Evolutionary conservation across 2,888 invertebrate species (phyloP).

Genomic region (Aspidiotus destructor): DNA sequence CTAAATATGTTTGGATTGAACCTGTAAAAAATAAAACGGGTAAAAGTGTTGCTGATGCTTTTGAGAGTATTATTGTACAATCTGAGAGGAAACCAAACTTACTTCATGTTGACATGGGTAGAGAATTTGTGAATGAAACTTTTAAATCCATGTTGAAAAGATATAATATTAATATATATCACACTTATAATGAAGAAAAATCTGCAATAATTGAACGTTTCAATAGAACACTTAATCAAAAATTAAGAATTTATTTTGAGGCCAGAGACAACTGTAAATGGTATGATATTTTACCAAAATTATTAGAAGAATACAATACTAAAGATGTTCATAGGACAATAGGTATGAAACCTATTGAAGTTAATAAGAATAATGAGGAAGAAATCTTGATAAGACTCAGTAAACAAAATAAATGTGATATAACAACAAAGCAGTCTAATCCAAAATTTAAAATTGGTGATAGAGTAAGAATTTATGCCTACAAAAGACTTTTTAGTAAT

Average conservation of each 20-base stretch:
- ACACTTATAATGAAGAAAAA: constrained; percentile 39
- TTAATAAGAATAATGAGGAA: constrained; percentile 11
- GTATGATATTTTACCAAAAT: constrained; percentile 37
- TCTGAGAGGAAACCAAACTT: constrained; percentile 30
- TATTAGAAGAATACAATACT: constrained; percentile 38
- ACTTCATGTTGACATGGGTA: constrained; percentile 37
- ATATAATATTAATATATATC: constrained; percentile 37
- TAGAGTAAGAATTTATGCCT: constrained; percentile 8
- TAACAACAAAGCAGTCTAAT: too few relatives aligned
- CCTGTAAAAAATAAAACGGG: constrained; percentile 37
- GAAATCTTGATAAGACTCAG: constrained; percentile 14
- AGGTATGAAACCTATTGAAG: constrained; percentile 4
- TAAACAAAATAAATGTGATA: constrained; percentile 9
- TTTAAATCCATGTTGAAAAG: constrained; percentile 34
- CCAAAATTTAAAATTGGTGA: constrained; percentile 16
- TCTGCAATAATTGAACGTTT: constrained; percentile 40
- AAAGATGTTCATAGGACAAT: constrained; percentile 23
- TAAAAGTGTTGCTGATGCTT: constrained; percentile 34
- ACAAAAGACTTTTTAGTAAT: background rate
- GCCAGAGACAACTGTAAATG: constrained; percentile 37
- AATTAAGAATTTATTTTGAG: constrained; percentile 39
- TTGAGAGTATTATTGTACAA: constrained; percentile 36
- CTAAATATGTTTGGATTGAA: constrained; percentile 37
- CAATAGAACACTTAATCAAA: constrained; percentile 39
- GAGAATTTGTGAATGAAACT: constrained; percentile 36